Conservation (phyloP, 2,113 vertebrate genomes). For the Mastomys coucha region DNA sequence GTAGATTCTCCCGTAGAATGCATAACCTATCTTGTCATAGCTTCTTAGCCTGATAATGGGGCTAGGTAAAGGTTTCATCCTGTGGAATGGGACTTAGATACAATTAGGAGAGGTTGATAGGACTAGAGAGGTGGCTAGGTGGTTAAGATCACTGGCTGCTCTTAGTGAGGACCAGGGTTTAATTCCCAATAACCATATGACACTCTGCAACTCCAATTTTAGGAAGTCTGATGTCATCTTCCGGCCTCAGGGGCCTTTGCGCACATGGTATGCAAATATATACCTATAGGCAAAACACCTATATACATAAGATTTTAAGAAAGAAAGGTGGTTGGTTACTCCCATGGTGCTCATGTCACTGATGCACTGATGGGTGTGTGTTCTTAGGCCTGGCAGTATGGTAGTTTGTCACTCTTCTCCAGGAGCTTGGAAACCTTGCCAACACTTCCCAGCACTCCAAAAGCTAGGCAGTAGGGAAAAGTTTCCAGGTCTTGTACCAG, state of each 20-base stretch:
- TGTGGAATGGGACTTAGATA: not conserved
- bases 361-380: rapidly evolving
- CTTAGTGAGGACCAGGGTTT: not conserved
- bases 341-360: not conserved
- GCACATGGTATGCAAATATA: not conserved
- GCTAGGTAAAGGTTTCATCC: not conserved
- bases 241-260: not conserved
- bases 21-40: not conserved
- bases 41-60: not conserved
- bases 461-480: not conserved
- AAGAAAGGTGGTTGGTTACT: no score
- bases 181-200: not conserved
- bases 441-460: not conserved
- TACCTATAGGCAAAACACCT: not conserved
- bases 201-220: not conserved
- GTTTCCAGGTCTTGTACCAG: not conserved
- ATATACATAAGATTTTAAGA: not conserved
- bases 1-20: not conserved
- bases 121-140: not conserved
- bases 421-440: not conserved
- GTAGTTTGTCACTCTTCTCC: not conserved
- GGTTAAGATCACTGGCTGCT: not conserved
- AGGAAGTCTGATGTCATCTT: not conserved
- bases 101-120: not conserved
- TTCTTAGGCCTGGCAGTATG: not conserved